Evolutionary conservation across 2,113 vertebrate species (phyloP).

Genomic region (Synchiropus splendidus): DNA sequence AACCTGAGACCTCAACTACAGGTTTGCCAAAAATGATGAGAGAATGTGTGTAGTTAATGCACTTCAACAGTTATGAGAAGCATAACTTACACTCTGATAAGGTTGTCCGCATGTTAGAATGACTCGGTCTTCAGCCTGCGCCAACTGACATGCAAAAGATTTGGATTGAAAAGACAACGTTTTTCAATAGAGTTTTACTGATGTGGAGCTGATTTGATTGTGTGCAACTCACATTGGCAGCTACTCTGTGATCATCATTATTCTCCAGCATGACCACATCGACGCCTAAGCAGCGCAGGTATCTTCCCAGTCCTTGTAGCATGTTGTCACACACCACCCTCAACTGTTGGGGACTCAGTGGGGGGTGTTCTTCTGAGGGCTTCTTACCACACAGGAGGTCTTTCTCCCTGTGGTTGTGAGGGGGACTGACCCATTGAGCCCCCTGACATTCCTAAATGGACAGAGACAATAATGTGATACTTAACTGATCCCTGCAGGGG

Average conservation of each 20-base stretch:
- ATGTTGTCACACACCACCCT: constrained; percentile 81
- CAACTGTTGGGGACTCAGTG: constrained; percentile 63
- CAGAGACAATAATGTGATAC: constrained; percentile 62
- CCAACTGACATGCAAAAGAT: constrained; percentile 60
- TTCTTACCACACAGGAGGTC: constrained; percentile 36
- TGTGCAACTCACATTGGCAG: constrained; percentile 67
- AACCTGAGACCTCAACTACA: constrained; percentile 78
- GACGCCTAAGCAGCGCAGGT: constrained; percentile 76
- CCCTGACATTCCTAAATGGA: constrained; percentile 63
- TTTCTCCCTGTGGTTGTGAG: constrained; percentile 29
- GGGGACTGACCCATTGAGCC: constrained; percentile 51
- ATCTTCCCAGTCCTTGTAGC: constrained; percentile 80
- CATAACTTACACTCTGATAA: constrained; percentile 71
- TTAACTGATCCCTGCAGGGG: constrained; percentile 52
- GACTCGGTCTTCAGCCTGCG: constrained; percentile 71
- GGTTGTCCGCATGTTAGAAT: constrained; percentile 81
- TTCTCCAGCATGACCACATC: constrained; percentile 73
- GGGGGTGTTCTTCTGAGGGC: constrained; percentile 22
- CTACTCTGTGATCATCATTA: constrained; percentile 71
- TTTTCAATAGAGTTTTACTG: not conserved
- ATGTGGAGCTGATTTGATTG: no score
- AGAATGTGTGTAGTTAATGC: no score
- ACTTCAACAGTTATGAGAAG: not conserved
- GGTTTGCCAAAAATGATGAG: not conserved
- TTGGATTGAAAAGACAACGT: not conserved